Percentiles rank a stretch among this genome's conserved stretches.
These are phyloP conservation scores for Anagrus nilaparvatae DNA, from an alignment of 1,140 invertebrate species.

Conservation along the genomic window DNA sequence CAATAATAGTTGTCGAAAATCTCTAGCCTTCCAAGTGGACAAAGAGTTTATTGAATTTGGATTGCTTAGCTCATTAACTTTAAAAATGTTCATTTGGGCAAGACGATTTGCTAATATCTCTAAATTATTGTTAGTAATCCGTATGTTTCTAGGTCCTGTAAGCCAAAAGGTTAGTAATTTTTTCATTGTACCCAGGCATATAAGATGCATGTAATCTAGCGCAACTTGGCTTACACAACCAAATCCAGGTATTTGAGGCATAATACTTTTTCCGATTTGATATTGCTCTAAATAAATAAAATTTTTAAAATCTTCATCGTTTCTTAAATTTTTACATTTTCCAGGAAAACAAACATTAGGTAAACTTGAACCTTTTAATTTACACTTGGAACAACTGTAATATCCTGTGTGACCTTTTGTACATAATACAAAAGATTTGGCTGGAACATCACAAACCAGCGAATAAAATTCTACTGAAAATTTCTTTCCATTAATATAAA, in stretches of 20 bases:
- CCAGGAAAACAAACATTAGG: slow-evolving; percentile 14
- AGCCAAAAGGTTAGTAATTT: slow-evolving; percentile 8
- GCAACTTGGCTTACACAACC: slow-evolving; percentile 7
- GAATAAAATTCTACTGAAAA: slow-evolving; percentile 13
- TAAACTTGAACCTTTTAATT: slow-evolving; percentile 7
- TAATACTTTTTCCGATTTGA: slow-evolving; percentile 4
- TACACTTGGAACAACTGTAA: slow-evolving; percentile 18
- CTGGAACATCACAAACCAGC: slow-evolving; percentile 20
- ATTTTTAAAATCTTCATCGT: not conserved
- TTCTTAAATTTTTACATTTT: not conserved
- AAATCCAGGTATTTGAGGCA: slow-evolving; percentile 11
- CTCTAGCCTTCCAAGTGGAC: not conserved
- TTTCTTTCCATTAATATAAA: slow-evolving; percentile 2
- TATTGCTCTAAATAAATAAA: slow-evolving; percentile 1
- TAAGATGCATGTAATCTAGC: slow-evolving; percentile 10
- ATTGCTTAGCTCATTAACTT: slow-evolving; percentile 27
- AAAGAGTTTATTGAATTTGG: slow-evolving; percentile 17
- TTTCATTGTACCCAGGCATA: slow-evolving; percentile 6
- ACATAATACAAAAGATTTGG: slow-evolving; percentile 18
- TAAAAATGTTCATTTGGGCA: not conserved
- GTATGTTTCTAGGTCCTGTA: not conserved
- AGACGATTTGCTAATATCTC: not conserved
- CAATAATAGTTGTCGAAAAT: not conserved
- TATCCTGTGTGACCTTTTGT: slow-evolving; percentile 19
- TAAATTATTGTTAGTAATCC: not conserved